Base-by-base conservation (phyloP, 1,140 invertebrate genomes). In the Oncopodura yosiiana region DNA sequence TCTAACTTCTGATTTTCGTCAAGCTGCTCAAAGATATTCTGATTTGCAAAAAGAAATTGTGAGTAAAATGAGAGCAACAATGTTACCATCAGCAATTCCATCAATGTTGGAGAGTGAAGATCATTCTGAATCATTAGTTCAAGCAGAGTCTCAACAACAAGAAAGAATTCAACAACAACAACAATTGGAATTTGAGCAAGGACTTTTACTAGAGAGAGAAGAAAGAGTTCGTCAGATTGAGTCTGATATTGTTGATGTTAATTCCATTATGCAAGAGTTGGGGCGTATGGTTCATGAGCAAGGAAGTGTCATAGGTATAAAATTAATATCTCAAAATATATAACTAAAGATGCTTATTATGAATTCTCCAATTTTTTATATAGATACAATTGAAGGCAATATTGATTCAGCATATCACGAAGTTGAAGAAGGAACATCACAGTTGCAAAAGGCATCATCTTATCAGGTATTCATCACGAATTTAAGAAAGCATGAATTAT, bases 261-360 rank as follows among this genome's bases (percentile, higher is more conserved):
- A 92, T 70, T 80, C 88, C 69, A 92, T 95, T 48, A 94, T 94
- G 82, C 80, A 83, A 55, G 83, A 91, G 63, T 72, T 96, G n/a
- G 82, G 80, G 3, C 78, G 77, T 37, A 69, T 93, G 65, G 85
- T 93, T 1, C 74, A 84, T 66, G 78, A 84, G 62, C 92, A 96
- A 73, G 83, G 80, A 30, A 81, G 87, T 60, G 74, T 77, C 50
- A 78, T 94, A 63, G 87, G 90, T 94, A 77, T 77, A 78, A 69
- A 26, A 12, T 48, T 39, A 12, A 44, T 60, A 3, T 53, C 30
- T 37, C 41, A 44, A 37, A 41, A n/a, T n/a, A n/a, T n/a, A n/a
- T n/a, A n/a, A n/a, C n/a, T n/a, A n/a, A n/a, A n/a, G n/a, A n/a
- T 14, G 27, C 14, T 49, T 14, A 21, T 3, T 44, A 32, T 37